Evolutionary conservation across 2,797 vertebrate genomes (phyloP).

Genomic region (Sebastes minor): DNA sequence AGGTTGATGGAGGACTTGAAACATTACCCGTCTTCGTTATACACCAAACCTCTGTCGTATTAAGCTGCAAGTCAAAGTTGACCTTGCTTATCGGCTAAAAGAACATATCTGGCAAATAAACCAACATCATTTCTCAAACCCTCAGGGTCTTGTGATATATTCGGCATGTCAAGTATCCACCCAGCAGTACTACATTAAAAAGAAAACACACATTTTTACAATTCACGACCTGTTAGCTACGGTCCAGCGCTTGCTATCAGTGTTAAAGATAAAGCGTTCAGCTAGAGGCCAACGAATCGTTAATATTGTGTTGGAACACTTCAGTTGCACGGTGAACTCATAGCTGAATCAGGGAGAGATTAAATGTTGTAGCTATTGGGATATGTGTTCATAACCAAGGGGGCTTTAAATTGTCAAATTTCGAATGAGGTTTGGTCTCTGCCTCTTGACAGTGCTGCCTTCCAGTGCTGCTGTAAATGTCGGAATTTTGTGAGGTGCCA

Average conservation of each 20-base stretch:
- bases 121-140: background rate
- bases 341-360: background rate
- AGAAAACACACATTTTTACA: background rate
- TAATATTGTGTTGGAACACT: background rate
- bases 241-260: background rate
- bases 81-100: background rate
- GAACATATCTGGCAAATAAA: rapidly evolving
- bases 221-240: rapidly evolving
- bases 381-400: background rate
- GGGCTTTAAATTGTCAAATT: background rate
- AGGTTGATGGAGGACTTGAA: constrained; percentile 4
- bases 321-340: background rate
- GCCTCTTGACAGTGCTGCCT: constrained; percentile 27
- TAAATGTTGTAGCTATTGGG: background rate
- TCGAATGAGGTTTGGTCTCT: background rate
- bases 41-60: constrained; percentile 18
- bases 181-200: rapidly evolving
- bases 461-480: background rate
- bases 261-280: background rate
- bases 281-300: background rate
- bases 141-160: background rate
- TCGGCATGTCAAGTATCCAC: background rate
- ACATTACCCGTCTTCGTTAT: background rate
- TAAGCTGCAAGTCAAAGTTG: rapidly evolving
- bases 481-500: background rate